Evolutionary conservation across 2,113 vertebrate species (phyloP), one percentile per base, ranked within the genome.

Genomic region (Ginglymostoma cirratum): DNA sequence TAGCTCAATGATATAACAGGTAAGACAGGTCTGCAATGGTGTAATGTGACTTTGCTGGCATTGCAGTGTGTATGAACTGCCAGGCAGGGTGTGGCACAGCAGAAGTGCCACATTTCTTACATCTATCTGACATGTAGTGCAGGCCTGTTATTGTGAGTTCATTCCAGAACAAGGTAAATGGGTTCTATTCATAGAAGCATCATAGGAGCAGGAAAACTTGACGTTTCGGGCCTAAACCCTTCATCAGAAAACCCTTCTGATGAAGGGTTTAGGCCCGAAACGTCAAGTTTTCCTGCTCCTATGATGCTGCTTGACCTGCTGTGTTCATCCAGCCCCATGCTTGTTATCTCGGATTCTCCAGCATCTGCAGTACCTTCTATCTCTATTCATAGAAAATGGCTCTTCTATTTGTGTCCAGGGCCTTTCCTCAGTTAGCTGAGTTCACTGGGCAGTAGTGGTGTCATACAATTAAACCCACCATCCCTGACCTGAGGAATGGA

Each of bases 51-150:
- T 90, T 65, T 66, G 34, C 61, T 23, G 61, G 66, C 55, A 3
- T 17, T 19, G 14, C 4, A 10, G 89, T 90, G 12, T 15, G 3
- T 17, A 34, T 61, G 48, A 65, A n/a, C 27, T 90, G 87, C 12
- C 48, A 15, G 61, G 27, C 27, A 55, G 23, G 52, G 61, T 7
- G 65, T 67, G 30, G 89, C 34, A 38, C 89, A 66, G 89, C 17
- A n/a, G 65, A 92, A 38, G 30, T 21, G 89, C 61, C 55, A 93
- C 89, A 93, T 93, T 93, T 61, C 89, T 66, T 67, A 93, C 61
- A 93, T 23, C 61, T 19, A n/a, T 66, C 89, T 24, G 34, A 93
- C 61, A 66, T 93, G 61, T 67, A 67, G 61, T 93, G 61, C n/a
- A 66, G 42, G 17, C 61, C 89, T 93, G 89, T 93, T 65, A 93